Evolutionary conservation across 1,140 invertebrate genomes (phyloP).

Genomic region (Alviniconcha marisindica): DNA sequence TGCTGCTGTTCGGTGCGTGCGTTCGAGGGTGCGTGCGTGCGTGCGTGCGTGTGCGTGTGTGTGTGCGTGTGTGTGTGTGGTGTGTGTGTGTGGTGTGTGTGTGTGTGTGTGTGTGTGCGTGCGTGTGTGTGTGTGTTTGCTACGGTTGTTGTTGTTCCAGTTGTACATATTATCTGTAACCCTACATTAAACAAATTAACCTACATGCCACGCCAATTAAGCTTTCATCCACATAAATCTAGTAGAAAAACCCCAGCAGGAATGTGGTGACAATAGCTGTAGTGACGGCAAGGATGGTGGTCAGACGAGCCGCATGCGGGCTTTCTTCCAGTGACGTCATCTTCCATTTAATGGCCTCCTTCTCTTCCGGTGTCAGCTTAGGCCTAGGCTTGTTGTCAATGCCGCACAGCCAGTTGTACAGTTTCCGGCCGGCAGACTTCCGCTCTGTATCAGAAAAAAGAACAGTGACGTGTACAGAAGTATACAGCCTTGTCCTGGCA

Average conservation of each 20-base stretch:
- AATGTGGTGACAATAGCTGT: constrained; percentile 52
- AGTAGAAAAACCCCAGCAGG: constrained; percentile 58
- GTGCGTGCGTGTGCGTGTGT: too few species aligned
- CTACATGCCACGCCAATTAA: too few species aligned
- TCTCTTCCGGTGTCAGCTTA: constrained; percentile 54
- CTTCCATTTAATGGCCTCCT: constrained; percentile 47
- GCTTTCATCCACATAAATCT: too few species aligned
- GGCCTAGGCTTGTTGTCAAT: constrained; percentile 49
- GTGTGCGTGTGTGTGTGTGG: too few species aligned
- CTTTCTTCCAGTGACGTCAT: constrained; percentile 62
- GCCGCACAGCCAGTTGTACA: constrained; percentile 65
- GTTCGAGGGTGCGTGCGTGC: too few species aligned
- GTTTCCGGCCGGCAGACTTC: background rate
- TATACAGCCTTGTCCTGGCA: background rate
- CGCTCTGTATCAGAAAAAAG: constrained; percentile 38
- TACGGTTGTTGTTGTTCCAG: too few species aligned
- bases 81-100: too few species aligned
- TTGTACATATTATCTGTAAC: too few species aligned
- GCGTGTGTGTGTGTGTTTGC: too few species aligned
- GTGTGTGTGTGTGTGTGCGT: too few species aligned
- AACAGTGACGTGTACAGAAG: background rate
- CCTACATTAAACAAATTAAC: too few species aligned
- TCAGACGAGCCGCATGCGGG: constrained; percentile 36
- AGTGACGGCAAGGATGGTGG: constrained; percentile 52
- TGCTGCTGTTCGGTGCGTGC: too few species aligned